Evolutionary conservation across 1,140 invertebrate species (phyloP), one percentile per base, ranked within the genome.

Genomic region (Saccostrea echinata): DNA sequence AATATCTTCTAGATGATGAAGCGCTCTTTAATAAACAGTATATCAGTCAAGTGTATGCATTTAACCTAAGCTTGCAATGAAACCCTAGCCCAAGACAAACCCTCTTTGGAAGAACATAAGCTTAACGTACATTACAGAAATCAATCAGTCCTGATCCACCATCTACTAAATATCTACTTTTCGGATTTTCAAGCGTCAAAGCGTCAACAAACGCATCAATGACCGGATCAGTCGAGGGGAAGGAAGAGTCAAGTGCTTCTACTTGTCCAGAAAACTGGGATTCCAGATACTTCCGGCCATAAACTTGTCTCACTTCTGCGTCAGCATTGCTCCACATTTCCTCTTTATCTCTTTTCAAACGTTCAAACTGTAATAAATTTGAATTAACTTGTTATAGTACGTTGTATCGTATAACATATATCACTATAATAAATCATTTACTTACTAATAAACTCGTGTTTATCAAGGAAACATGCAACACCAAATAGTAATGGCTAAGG

Each of bases 201-300:
- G 88, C 80, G 61, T 89, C 88, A 24, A 76, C 81, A n/a, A 89
- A 57, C 24, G 85, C 88, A 18, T 86, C 33, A 21, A 71, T 53
- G 12, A 86, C 85, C 0, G 85, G 85, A 21, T 88, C 84, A n/a
- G 86, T 43, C 13, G 30, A 68, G 8, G 57, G 76, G n/a, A 12
- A 61, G 1, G n/a, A 43, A 21, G 18, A 30, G n/a, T 68, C 24
- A 6, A 13, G 51, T 13, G 55, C 64, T 43, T 84, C 64, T 9
- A 83, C 35, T 18, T 86, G 21, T 4, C 18, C n/a, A 1, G 76
- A 51, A 27, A 35, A 35, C 16, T 85, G 81, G 6, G 30, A 53
- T 12, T 86, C 84, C 24, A 86, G 83, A 53, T 88, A 83, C 8
- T 81, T 18, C 30, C 61, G 43, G 11, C 88, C 88, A 55, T 88